Evolutionary conservation across 2,113 vertebrate genomes (phyloP).

Genomic region (Theropithecus gelada): DNA sequence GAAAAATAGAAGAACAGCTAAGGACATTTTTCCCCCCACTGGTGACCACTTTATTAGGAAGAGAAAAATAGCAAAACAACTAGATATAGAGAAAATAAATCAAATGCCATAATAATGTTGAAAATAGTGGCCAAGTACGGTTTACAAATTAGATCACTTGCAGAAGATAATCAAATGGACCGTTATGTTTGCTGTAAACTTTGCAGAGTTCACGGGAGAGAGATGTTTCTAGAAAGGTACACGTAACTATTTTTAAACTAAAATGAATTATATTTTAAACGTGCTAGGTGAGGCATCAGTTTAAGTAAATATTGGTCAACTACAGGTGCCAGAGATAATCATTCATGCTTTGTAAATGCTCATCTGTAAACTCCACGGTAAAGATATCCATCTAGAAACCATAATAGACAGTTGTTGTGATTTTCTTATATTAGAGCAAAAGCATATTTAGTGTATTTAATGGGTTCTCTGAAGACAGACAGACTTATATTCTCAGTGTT

Average conservation of each 20-base stretch:
- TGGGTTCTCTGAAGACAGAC: not conserved
- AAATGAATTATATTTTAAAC: not conserved
- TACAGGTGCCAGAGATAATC: not conserved
- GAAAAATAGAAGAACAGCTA: not conserved
- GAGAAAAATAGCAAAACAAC: not conserved
- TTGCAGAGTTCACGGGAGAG: not conserved
- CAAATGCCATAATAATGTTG: not conserved
- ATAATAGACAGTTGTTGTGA: not conserved
- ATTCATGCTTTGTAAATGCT: not conserved
- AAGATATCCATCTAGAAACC: not conserved
- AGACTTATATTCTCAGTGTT: not conserved
- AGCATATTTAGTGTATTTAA: not conserved
- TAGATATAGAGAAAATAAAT: not conserved
- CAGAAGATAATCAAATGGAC: not conserved
- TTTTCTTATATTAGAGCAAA: not conserved
- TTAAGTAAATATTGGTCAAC: not conserved
- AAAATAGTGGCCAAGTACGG: not conserved
- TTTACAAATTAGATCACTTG: not conserved
- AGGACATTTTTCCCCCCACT: not conserved
- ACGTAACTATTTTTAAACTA: not conserved
- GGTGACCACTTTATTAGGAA: not conserved
- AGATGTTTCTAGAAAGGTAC: not conserved
- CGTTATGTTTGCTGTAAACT: not conserved
- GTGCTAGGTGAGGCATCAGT: not conserved
- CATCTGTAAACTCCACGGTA: not conserved